Base-by-base conservation (phyloP, 92 coral and sea anemone genomes). In the Phenganax stokvisi region DNA sequence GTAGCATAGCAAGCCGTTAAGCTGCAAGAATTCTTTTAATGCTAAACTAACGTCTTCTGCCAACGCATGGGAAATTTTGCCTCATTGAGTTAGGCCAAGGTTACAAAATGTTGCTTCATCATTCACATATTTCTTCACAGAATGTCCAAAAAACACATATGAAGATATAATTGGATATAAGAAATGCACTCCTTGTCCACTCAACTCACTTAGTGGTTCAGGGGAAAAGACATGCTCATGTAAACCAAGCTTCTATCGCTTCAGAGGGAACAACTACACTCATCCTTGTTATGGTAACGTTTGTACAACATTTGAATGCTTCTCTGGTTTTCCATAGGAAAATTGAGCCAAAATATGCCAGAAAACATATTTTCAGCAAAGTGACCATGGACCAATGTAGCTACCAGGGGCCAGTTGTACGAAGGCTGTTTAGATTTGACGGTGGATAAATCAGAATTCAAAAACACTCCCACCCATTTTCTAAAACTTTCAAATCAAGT, bases 141-240 rank as follows among this genome's bases (percentile, higher is more conserved):
- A 64, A 11, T 91, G 96, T 62, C 70, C 87, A 30, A 13, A 8
- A 0, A 84, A 87, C 65, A 77, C 83, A 25, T 91, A 87, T 82
- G 89, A 91, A 80, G 80, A 61, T 31, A 64, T 75, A 16, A 67
- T 70, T 54, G 88, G 90, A 20, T 89, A 91, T 57, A 64, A 55
- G 15, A 71, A 76, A 15, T 91, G 96, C 55, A 77, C 81, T 9
- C 20, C 77, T 20, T 91, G 96, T 61, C 96, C 96, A 56, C 11
- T 10, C 4, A 87, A 87, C 52, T 84, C 90, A 17, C 13, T 29
- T 16, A 72, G 85, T 8, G 87, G 25, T 2, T 29, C 29, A 6
- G 90, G 81, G 65, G 37, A 88, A 71, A 87, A 71, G 64, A 85
- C 65, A 47, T 91, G 96, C 61, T 57, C 64, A 37, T 91, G 96